Evolutionary conservation across 2,797 vertebrate species (phyloP).

Genomic region (Taenioides sp.): DNA sequence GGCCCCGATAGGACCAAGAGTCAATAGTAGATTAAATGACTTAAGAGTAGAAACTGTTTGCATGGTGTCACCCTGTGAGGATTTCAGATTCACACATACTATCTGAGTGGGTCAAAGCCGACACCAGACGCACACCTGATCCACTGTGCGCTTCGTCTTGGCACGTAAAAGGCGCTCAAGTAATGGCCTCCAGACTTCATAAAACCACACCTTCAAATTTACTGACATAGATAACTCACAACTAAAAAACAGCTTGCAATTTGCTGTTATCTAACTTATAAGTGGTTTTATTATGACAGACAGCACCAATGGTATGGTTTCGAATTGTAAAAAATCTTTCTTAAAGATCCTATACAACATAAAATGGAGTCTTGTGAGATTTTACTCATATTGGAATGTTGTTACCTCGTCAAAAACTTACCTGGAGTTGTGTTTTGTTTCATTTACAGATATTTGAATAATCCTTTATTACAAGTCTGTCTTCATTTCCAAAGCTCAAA

Average conservation of each 20-base stretch:
- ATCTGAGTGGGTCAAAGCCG: conserved; percentile 13
- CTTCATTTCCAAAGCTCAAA: too few species aligned
- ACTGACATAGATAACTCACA: conserved; percentile 15
- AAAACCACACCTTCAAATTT: conserved; percentile 17
- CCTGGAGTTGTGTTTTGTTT: too few species aligned
- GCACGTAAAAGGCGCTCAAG: conserved; percentile 5
- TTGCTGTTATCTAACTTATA: background rate
- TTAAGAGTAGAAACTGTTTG: conserved; percentile 37
- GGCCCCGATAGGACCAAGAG: conserved; percentile 24
- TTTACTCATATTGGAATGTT: too few species aligned
- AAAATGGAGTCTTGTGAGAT: too few species aligned
- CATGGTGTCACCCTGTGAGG: conserved; percentile 23
- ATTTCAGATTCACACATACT: conserved; percentile 5
- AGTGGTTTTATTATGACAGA: too few species aligned
- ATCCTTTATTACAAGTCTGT: too few species aligned
- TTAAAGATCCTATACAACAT: too few species aligned
- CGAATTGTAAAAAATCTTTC: too few species aligned
- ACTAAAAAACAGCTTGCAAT: conserved; percentile 5
- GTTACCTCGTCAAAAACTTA: too few species aligned
- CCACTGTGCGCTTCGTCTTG: background rate
- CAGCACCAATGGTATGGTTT: too few species aligned
- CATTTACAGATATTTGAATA: too few species aligned
- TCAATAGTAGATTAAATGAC: conserved; percentile 39
- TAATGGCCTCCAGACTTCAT: conserved; percentile 27
- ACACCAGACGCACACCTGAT: conserved; percentile 2